A percentile compares a stretch with the other conserved stretches of the same genome.
Conservation (phyloP, 2,888 invertebrate species). For the Oscheius sp. region DNA sequence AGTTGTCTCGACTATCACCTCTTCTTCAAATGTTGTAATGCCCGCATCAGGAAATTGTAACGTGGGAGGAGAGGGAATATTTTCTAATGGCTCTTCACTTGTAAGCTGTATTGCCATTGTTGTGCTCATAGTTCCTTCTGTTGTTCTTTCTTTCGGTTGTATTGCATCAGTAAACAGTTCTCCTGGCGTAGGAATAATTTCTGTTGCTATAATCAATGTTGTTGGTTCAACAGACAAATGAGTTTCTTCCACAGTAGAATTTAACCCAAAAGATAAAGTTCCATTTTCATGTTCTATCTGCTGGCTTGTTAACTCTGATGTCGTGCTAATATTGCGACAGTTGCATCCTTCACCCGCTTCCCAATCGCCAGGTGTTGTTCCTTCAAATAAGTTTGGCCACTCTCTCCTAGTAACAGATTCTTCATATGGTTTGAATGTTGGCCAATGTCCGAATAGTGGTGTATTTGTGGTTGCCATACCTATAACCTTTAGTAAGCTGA, state of each 20-base stretch:
- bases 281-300: not conserved
- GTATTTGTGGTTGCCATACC: not conserved
- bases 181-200: not conserved
- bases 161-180: not conserved
- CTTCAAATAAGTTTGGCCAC: slow-evolving; percentile 1
- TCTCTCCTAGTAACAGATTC: not conserved
- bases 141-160: too few relatives aligned
- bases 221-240: not conserved
- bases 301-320: not conserved
- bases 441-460: slow-evolving; percentile 15
- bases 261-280: not conserved
- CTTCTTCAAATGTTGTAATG: not conserved
- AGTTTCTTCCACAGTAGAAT: not conserved
- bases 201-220: not conserved
- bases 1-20: too few relatives aligned
- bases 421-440: not conserved
- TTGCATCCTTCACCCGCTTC: slow-evolving; percentile 6
- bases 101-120: not conserved
- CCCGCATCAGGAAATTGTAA: not conserved
- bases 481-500: not conserved
- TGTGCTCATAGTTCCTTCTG: not conserved
- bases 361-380: not conserved
- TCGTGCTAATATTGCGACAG: not conserved
- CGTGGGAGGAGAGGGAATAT: not conserved
- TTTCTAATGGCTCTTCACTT: not conserved